Base-by-base conservation (phyloP, 1,140 invertebrate species). In the Drosophila parvula region DNA sequence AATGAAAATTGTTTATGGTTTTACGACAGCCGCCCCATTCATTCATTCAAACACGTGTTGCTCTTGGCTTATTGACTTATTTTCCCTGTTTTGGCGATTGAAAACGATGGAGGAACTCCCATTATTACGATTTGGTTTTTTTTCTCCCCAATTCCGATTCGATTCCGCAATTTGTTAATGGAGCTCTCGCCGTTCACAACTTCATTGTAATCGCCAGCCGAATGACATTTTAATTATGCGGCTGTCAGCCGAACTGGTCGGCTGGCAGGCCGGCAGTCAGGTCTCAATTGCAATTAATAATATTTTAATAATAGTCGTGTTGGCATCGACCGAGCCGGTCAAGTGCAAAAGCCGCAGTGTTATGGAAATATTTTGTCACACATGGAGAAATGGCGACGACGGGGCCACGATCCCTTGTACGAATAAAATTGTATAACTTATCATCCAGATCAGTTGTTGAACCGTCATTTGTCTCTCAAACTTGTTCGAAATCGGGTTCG, bases 151-250 rank as follows among this genome's bases (percentile, higher is more conserved):
- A 67, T 22, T 53, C 32, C 50, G 34, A 50, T 32, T 50, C 55
- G 32, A 45, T 78, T 77, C 61, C 68, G 68, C 68, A 67, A 70
- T 89, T 80, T 79, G 68, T 89, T 88, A 89, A 88, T 88, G 84
- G 79, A 67, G 67, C 60, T 79, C 77, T 78, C 71, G 75, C 61
- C 84, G 64, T 62, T 81, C 70, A 53, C 70, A 74, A 44, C 50
- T 74, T 64, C 53, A 73, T 73, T 65, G 70, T 77, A 69, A 74
- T 43, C 44, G 45, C 82, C 78, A 75, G 38, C 71, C 48, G 71
- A 68, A 83, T 83, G 83, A 88, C 84, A 88, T 88, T 89, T 88
- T 88, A 88, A 89, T 88, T 88, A 88, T 88, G 84, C 76, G 86
- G 51, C 83, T 88, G 83, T 88, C 83, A 88, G 18, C 45, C 60